These are phyloP conservation scores for Limonius californicus DNA, from an alignment of 1,140 invertebrate genomes.

Conservation along the genomic window DNA sequence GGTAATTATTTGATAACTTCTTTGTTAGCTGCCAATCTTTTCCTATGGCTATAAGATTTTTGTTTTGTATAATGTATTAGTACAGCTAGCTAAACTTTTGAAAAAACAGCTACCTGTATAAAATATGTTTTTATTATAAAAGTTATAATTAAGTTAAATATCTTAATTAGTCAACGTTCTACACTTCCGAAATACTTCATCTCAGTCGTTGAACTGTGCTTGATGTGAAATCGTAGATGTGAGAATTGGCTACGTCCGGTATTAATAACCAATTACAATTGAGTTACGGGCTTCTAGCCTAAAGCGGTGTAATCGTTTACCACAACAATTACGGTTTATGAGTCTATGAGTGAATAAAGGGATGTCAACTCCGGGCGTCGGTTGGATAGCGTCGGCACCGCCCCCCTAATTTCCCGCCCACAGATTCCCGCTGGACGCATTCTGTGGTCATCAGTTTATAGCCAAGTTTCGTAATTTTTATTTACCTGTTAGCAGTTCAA, in stretches of 20 bases:
- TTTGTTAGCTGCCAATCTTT: too few species aligned
- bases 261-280: not conserved
- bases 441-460: conserved; percentile 6
- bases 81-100: too few species aligned
- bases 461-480: conserved; percentile 5
- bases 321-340: conserved; percentile 3
- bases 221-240: not conserved
- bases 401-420: conserved; percentile 17
- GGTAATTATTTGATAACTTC: too few species aligned
- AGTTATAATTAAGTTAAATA: too few species aligned
- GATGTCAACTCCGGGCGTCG: conserved; percentile 13
- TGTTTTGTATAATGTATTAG: too few species aligned
- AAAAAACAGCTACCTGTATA: too few species aligned
- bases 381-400: conserved; percentile 21
- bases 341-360: not conserved
- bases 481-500: not conserved
- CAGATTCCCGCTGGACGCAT: conserved; percentile 2
- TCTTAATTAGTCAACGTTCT: too few species aligned
- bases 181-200: too few species aligned
- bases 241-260: not conserved
- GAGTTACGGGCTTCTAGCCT: not conserved
- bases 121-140: too few species aligned
- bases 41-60: too few species aligned
- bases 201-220: not conserved
- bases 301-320: not conserved